phyloP scores from a whole-genome alignment of 2,797 vertebrate species.

The Rhabdophis nuchalis region DNA sequence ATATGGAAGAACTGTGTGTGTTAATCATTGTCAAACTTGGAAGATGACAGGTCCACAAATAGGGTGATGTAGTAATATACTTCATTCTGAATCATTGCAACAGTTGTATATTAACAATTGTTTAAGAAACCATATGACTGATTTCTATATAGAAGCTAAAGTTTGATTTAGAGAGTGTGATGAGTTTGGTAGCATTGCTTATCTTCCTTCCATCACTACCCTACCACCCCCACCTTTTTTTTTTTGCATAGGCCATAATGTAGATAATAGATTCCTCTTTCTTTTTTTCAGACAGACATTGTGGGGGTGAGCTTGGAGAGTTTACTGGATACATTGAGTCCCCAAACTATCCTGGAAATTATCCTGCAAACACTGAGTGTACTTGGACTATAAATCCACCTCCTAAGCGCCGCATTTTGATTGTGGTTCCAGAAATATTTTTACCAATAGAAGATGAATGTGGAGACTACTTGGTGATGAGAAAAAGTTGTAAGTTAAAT shows the following conservation, averaged over 20 bases:
- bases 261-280: conserved; percentile 2
- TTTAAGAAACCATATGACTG: background rate
- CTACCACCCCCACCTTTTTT: background rate
- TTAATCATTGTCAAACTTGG: background rate
- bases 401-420: conserved; percentile 92
- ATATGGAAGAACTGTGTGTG: background rate
- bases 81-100: background rate
- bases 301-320: conserved; percentile 92
- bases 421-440: conserved; percentile 96
- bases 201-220: background rate
- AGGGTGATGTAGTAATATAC: background rate
- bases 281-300: conserved; percentile 82
- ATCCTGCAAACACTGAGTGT: conserved; percentile 93
- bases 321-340: conserved; percentile 95
- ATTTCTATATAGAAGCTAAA: background rate
- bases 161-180: rapidly evolving
- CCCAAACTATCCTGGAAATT: conserved; percentile 96
- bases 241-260: background rate
- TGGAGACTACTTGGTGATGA: conserved; percentile 97
- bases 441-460: conserved; percentile 97
- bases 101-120: background rate
- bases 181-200: background rate
- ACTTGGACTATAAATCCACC: conserved; percentile 95
- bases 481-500: conserved; percentile 89
- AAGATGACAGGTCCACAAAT: background rate